A percentile compares a stretch with the other conserved stretches of the same genome.
These are phyloP conservation scores for Pandemis corylana DNA, from an alignment of 2,888 invertebrate species.

Conservation along the genomic window DNA sequence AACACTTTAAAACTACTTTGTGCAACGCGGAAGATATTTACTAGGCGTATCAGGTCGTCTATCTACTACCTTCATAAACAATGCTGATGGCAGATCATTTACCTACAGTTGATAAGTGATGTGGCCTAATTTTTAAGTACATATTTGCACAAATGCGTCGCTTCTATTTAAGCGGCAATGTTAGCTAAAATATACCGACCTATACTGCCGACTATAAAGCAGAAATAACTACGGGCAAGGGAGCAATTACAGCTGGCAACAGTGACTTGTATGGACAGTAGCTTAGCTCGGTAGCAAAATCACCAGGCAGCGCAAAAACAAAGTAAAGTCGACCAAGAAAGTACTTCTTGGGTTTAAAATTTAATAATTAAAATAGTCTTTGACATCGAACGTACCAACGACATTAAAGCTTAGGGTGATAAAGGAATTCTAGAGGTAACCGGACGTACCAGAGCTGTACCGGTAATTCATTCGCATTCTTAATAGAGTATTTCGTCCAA, in stretches of 20 bases:
- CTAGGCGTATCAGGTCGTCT: constrained; percentile 7
- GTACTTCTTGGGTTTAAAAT: no score
- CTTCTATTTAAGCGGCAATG: neutral
- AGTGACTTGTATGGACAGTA: neutral
- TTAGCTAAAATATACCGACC: neutral
- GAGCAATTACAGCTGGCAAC: neutral
- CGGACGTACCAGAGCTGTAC: neutral
- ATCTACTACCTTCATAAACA: neutral
- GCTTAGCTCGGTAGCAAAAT: neutral
- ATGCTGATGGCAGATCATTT: constrained; percentile 6
- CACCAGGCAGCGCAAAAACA: neutral
- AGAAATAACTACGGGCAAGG: neutral
- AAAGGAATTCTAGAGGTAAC: neutral
- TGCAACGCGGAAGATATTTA: neutral
- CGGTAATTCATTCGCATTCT: constrained; percentile 20
- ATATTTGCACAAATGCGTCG: neutral
- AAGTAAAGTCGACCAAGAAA: no score
- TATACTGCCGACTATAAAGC: neutral
- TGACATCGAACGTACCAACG: no score
- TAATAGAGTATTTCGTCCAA: neutral
- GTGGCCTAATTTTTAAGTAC: constrained; percentile 13
- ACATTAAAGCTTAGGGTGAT: no score
- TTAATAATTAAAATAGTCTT: no score
- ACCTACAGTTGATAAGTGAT: neutral
- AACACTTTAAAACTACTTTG: neutral